Base-by-base conservation (phyloP, 1,140 invertebrate species). In the Centruroides sculpturatus region DNA sequence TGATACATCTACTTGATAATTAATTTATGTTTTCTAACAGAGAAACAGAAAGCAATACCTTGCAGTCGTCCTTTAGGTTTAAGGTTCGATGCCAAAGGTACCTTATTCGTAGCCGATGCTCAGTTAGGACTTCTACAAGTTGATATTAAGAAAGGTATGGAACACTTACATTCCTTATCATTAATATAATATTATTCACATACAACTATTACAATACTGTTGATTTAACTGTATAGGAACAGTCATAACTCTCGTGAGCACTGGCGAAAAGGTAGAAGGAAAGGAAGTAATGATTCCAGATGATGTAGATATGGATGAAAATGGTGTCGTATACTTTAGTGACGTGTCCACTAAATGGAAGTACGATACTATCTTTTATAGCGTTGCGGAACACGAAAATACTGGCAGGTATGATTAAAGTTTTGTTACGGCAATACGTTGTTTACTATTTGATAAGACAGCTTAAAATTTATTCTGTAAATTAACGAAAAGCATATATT, bases 31-130 rank as follows among this genome's bases (percentile, higher is more conserved):
- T 2, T 41, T 8, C 41, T 41, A 8, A 41, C 23, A 41, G 41
- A 41, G 8, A 41, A 41, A 41, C 41, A 41, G 8, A 41, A 66
- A 54, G 63, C 60, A 55, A 69, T 79, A 11, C 79, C 81, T 66
- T 92, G 89, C 79, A 89, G 89, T 5, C 78, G 89, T 64, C 85
- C 87, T 5, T 73, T 93, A 3, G 89, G 89, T 41, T 74, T 94
- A 62, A 73, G 77, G 56, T 83, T 90, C 72, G 56, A 59, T 47
- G 78, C 80, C 46, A 79, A 81, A 64, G 86, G 84, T 12, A 75
- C 77, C 51, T 69, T 93, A 10, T 83, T 83, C 75, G 83, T 85
- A 11, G 77, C 76, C 55, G 89, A 94, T 78, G 77, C 85, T 7
- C 91, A 89, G 71, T 80, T 84, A 69, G 91, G 91, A 35, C 77